A percentile compares a stretch with the other conserved stretches of the same genome.
These are phyloP conservation scores for Sterrhoptilus dennistouni DNA, from an alignment of 2,113 vertebrate genomes.

Conservation along the genomic window DNA sequence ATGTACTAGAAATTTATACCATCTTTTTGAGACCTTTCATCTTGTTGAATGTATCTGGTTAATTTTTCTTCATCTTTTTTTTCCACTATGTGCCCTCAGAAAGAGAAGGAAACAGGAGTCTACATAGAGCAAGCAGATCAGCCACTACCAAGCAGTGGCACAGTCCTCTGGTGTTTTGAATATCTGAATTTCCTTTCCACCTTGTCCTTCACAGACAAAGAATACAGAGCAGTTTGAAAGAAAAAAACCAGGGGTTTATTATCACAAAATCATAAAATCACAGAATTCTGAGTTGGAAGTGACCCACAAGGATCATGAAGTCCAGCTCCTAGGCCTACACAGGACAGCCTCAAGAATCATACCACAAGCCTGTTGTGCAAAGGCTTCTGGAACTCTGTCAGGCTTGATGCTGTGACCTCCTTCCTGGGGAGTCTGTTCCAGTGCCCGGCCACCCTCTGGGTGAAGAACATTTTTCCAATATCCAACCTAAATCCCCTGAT, in stretches of 20 bases:
- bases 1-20: not conserved
- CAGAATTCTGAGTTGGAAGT: not conserved
- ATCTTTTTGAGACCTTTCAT: not conserved
- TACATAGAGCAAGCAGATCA: not conserved
- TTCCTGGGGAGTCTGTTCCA: not conserved
- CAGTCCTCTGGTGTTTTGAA: not conserved
- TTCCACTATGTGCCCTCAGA: not conserved
- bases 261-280: not conserved
- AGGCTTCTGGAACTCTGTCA: not conserved
- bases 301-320: not conserved
- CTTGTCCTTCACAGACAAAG: fast-evolving
- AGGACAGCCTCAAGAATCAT: not conserved
- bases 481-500: not conserved
- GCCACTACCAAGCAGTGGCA: not conserved
- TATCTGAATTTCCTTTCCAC: not conserved
- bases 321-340: not conserved
- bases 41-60: not conserved
- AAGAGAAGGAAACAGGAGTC: not conserved
- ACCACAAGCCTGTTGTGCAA: not conserved
- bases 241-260: not conserved
- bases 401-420: not conserved
- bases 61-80: not conserved
- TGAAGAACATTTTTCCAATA: not conserved
- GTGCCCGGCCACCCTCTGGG: not conserved
- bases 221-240: not conserved